These are phyloP conservation scores for Leptinotarsa peninsularis DNA, from an alignment of 2,888 invertebrate species.

Conservation along the genomic window DNA sequence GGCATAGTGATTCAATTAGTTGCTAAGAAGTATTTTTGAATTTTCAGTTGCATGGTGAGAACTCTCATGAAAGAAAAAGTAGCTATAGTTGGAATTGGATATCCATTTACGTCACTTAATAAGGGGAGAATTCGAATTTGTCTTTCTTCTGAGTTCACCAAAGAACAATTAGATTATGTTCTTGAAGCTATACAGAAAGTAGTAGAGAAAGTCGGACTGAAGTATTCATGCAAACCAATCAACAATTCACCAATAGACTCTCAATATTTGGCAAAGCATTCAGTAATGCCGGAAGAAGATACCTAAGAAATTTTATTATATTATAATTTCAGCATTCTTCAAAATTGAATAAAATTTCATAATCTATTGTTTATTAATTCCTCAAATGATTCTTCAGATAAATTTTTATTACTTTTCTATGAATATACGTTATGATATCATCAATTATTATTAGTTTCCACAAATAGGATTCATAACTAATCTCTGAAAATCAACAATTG, in stretches of 20 bases:
- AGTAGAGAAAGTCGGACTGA: slow-evolving; percentile 79
- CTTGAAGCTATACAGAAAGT: slow-evolving; percentile 79
- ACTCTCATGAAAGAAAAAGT: slow-evolving; percentile 84
- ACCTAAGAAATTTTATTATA: background rate
- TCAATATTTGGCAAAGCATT: slow-evolving; percentile 42
- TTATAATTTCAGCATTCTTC: background rate
- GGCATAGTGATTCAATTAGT: too few relatives aligned
- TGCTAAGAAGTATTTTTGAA: background rate
- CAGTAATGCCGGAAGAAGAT: slow-evolving; percentile 23
- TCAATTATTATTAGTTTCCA: too few relatives aligned
- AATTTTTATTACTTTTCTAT: too few relatives aligned
- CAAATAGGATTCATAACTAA: too few relatives aligned
- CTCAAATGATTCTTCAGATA: too few relatives aligned
- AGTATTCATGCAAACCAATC: slow-evolving; percentile 78
- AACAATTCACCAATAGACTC: slow-evolving; percentile 71
- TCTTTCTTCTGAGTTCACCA: slow-evolving; percentile 94
- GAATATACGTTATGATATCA: too few relatives aligned
- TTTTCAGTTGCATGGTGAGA: slow-evolving; percentile 83
- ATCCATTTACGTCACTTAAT: slow-evolving; percentile 96
- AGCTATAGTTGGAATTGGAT: slow-evolving; percentile 96
- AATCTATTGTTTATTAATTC: too few relatives aligned
- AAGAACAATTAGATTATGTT: slow-evolving; percentile 91
- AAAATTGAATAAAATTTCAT: too few relatives aligned
- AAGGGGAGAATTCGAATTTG: slow-evolving; percentile 94
- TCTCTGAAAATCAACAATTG: too few relatives aligned